Conservation (phyloP, 2,888 invertebrate genomes). For the Cordilura impudica region DNA sequence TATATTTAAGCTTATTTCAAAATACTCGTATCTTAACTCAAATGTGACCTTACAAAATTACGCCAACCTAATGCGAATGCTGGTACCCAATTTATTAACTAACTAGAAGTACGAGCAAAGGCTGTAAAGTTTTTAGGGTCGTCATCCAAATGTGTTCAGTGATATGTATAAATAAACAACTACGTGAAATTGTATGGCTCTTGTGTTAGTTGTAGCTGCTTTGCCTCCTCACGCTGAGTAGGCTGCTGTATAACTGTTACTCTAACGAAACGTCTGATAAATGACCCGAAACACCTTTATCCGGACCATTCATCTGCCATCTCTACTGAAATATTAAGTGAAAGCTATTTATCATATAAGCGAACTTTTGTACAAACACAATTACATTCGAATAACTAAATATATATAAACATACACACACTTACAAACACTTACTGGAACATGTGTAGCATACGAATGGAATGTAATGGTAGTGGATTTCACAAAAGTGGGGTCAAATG, state of each 20-base stretch:
- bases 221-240: not conserved
- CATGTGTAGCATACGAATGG: not conserved
- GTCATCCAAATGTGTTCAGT: constrained; percentile 2
- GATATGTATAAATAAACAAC: constrained; percentile 19
- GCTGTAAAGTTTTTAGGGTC: not conserved
- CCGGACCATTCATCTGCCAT: constrained; percentile 49
- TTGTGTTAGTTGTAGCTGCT: not conserved
- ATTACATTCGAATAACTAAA: not conserved
- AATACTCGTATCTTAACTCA: too few species aligned
- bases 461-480: not conserved
- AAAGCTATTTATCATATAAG: constrained; percentile 74
- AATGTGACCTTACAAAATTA: not conserved
- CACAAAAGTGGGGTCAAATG: constrained; percentile 18
- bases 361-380: constrained; percentile 28
- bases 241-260: not conserved
- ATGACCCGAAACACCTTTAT: constrained; percentile 74
- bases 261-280: constrained; percentile 70
- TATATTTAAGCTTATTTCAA: too few species aligned
- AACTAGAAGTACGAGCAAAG: not conserved
- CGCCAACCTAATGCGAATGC: not conserved
- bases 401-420: not conserved
- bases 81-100: not conserved
- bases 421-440: not conserved
- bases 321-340: constrained; percentile 69
- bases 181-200: not conserved